phyloP scores from a whole-genome alignment of 37 sponge, comb jelly and placozoan genomes.

The Cladorhizidae sp. region DNA sequence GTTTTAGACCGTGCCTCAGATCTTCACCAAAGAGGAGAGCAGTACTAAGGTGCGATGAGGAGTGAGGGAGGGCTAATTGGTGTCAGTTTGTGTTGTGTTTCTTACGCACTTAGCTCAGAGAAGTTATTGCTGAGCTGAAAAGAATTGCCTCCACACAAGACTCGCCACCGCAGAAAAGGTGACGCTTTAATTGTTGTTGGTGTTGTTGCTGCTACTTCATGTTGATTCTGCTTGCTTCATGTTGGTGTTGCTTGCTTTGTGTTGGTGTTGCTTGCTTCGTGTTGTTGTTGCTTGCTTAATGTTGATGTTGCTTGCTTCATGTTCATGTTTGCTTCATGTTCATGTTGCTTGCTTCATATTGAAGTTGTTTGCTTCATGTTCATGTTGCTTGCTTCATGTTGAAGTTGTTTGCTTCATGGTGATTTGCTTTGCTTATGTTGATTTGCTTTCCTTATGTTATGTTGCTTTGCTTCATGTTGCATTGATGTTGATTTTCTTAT shows the following conservation, averaged over 20 bases:
- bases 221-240: neutral
- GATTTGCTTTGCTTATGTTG: no score
- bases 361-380: no score
- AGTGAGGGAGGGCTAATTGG: no score
- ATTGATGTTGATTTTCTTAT: no score
- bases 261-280: slow-evolving; percentile 20
- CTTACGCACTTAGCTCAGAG: neutral
- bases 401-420: no score
- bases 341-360: no score
- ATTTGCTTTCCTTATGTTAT: no score
- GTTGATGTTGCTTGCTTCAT: no score
- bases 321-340: no score
- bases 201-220: neutral
- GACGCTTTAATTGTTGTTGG: neutral
- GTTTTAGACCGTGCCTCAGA: neutral
- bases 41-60: slow-evolving; percentile 30
- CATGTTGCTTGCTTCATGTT: no score
- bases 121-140: neutral
- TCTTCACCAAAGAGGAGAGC: slow-evolving; percentile 11
- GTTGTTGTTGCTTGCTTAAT: neutral
- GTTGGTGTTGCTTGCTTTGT: slow-evolving; percentile 21
- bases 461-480: no score
- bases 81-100: neutral
- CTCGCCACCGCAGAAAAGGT: slow-evolving; percentile 30
- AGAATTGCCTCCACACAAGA: neutral